Conservation (phyloP, 2,888 invertebrate species). For the Crocallis elinguaria region DNA sequence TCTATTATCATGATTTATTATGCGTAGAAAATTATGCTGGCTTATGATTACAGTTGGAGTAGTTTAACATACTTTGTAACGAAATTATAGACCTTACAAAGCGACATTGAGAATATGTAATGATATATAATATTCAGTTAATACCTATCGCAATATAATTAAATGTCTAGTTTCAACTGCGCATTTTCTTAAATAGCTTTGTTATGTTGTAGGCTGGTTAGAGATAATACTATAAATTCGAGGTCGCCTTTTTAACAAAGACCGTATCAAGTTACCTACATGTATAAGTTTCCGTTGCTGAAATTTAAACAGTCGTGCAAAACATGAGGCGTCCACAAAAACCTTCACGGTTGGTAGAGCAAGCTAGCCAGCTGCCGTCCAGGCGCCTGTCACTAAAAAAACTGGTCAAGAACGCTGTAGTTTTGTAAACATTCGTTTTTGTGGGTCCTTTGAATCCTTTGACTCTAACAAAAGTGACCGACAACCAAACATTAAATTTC, state of each 20-base stretch:
- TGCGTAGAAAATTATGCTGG: slow-evolving; percentile 14
- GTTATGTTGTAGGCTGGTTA: slow-evolving; percentile 6
- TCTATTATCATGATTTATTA: slow-evolving; percentile 28
- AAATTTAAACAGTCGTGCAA: slow-evolving; percentile 69
- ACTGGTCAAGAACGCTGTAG: slow-evolving; percentile 37
- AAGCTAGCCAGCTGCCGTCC: slow-evolving; percentile 69
- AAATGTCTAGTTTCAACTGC: neutral
- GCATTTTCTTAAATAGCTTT: neutral
- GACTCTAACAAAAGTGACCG: slow-evolving; percentile 23
- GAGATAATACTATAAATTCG: slow-evolving; percentile 26
- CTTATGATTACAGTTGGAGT: neutral
- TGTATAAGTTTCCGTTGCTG: slow-evolving; percentile 68
- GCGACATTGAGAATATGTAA: neutral
- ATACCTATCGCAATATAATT: neutral
- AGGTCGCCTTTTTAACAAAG: slow-evolving; percentile 46
- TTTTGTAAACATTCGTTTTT: slow-evolving; percentile 33
- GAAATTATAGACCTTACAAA: neutral
- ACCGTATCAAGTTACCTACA: slow-evolving; percentile 55
- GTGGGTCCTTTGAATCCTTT: slow-evolving; percentile 14
- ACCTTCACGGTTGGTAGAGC: slow-evolving; percentile 75
- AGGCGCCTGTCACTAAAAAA: slow-evolving; percentile 39
- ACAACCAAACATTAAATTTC: slow-evolving; percentile 26
- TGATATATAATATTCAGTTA: neutral
- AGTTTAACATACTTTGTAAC: neutral
- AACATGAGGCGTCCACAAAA: slow-evolving; percentile 69